Conservation (phyloP, 2,797 vertebrate species). For the Ispidina lecontei region DNA sequence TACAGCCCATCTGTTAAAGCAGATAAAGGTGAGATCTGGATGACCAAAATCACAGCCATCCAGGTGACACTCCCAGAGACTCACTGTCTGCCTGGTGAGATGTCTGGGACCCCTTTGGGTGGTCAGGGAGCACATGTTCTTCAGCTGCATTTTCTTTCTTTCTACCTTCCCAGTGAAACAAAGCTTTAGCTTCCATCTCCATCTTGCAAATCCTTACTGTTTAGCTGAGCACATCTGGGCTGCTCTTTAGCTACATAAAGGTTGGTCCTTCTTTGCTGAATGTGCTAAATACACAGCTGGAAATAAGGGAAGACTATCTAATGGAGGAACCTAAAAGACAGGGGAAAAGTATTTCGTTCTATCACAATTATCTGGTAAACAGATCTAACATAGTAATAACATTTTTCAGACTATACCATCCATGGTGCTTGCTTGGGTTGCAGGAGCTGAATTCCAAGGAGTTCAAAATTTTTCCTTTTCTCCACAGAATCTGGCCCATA, state of each 20-base stretch:
- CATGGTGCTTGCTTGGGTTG: not conserved
- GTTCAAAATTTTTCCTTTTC: not conserved
- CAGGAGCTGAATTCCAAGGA: not conserved
- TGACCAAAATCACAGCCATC: not conserved
- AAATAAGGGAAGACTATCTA: not conserved
- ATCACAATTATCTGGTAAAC: not conserved
- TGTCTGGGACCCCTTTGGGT: not conserved
- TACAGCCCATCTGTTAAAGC: not conserved
- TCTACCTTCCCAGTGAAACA: not conserved
- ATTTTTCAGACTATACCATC: not conserved
- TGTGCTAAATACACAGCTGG: not conserved
- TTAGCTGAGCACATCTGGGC: not conserved
- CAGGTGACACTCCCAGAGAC: not conserved
- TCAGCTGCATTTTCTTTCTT: not conserved
- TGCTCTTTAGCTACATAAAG: not conserved
- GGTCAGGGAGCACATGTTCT: not conserved
- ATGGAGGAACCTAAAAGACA: not conserved
- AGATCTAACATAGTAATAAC: not conserved
- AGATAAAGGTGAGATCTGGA: not conserved
- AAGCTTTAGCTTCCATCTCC: not conserved
- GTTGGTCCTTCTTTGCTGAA: not conserved
- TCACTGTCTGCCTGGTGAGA: accelerated
- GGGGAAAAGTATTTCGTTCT: not conserved
- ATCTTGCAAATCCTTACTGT: not conserved
- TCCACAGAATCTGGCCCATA: not conserved